phyloP scores from a whole-genome alignment of 2,113 vertebrate species.

The Tragelaphus strepsiceros region DNA sequence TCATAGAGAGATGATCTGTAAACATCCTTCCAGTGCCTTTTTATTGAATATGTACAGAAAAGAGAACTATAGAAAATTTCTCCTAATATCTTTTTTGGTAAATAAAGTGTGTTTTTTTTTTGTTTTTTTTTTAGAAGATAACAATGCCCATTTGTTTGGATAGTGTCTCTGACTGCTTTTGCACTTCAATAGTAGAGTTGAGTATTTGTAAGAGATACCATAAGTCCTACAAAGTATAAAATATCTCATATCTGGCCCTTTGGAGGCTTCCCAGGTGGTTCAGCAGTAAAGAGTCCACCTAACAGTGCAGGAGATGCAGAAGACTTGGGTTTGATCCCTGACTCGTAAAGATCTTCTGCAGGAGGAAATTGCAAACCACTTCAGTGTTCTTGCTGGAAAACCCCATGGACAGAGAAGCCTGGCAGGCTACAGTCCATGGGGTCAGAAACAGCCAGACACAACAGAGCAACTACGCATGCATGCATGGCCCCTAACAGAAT shows the following conservation, averaged over 20 bases:
- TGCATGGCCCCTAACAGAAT: neutral
- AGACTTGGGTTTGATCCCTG: neutral
- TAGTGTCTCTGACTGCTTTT: neutral
- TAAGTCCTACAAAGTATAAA: neutral
- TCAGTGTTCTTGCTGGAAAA: neutral
- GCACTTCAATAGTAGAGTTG: neutral
- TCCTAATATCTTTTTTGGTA: neutral
- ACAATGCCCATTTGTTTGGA: neutral
- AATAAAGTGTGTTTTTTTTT: neutral
- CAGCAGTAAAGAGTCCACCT: neutral
- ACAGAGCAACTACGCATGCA: neutral
- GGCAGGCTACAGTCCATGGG: neutral
- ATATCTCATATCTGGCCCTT: neutral
- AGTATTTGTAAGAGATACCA: neutral
- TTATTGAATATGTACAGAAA: neutral
- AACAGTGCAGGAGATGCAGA: neutral
- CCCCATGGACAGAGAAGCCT: neutral
- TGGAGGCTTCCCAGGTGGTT: neutral
- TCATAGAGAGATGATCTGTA: neutral
- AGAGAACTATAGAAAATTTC: neutral
- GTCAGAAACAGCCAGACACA: neutral
- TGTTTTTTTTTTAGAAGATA: neutral
- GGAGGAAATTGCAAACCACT: neutral
- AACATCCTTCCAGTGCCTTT: neutral
- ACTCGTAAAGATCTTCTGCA: neutral